Conservation (phyloP, 1,140 invertebrate genomes). For the Atta cephalotes region DNA sequence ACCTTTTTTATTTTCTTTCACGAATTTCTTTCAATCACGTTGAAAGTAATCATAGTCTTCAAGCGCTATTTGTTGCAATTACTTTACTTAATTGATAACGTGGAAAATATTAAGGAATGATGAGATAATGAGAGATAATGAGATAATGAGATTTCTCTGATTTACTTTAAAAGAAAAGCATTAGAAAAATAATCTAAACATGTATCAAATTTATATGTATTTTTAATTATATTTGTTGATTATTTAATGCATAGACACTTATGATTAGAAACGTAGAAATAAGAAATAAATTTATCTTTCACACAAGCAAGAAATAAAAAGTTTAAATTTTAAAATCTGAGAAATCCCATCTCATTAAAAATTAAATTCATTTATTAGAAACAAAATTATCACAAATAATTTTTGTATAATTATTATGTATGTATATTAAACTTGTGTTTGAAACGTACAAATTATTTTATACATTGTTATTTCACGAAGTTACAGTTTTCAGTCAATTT, state of each 20-base stretch:
- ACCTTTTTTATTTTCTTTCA: constrained; percentile 3
- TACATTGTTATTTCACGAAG: not conserved
- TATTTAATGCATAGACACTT: not conserved
- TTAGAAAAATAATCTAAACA: not conserved
- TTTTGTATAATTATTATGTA: not conserved
- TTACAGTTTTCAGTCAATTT: not conserved
- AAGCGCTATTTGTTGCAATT: not conserved
- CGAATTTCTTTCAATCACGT: not conserved
- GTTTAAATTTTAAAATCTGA: not conserved
- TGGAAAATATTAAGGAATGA: not conserved
- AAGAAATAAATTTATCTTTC: not conserved
- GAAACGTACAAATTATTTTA: not conserved
- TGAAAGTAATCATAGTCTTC: not conserved
- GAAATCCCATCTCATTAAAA: not conserved
- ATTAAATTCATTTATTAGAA: constrained; percentile 5
- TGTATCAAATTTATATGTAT: not conserved
- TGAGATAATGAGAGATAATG: not conserved
- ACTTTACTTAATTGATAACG: not conserved
- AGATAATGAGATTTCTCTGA: not conserved
- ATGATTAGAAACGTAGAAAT: not conserved
- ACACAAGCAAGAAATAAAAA: not conserved
- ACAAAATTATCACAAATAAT: not conserved
- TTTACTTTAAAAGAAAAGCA: not conserved
- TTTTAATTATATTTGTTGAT: not conserved
- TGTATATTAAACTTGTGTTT: not conserved